Conservation (phyloP, 2,113 vertebrate genomes). For the Saccopteryx bilineata region DNA sequence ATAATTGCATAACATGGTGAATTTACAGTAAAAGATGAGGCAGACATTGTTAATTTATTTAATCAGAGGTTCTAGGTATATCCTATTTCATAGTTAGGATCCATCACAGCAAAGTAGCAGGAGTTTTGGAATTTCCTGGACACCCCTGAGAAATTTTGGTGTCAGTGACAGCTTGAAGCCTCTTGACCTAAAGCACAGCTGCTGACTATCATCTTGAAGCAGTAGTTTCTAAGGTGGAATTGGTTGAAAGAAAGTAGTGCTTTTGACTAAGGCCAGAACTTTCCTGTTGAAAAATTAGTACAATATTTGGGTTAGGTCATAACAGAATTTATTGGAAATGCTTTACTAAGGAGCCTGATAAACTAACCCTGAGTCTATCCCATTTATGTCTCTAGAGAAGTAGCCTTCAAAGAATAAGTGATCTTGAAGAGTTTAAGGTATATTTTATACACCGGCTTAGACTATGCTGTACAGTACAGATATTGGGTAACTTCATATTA, state of each 20-base stretch:
- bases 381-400: constrained; percentile 33
- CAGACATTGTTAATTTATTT: not conserved
- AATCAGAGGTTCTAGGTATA: not conserved
- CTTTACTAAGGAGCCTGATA: not conserved
- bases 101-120: not conserved
- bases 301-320: not conserved
- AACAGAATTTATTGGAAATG: constrained; percentile 38
- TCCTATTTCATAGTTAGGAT: not conserved
- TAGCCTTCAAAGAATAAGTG: not conserved
- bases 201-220: constrained; percentile 5
- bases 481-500: not conserved
- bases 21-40: not conserved
- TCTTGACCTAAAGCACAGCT: not conserved
- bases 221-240: constrained; percentile 33
- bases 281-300: constrained; percentile 9
- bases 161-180: not conserved
- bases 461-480: not conserved
- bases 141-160: not conserved
- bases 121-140: not conserved
- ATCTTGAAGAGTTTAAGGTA: not conserved
- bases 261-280: constrained; percentile 39
- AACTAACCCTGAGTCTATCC: not conserved
- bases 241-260: constrained; percentile 52
- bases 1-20: constrained; percentile 24
- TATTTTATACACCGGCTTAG: not conserved